A percentile compares a stretch with the other conserved stretches of the same genome.
phyloP scores from a whole-genome alignment of 2,113 vertebrate genomes.

The Onychorhynchus coronatus region DNA sequence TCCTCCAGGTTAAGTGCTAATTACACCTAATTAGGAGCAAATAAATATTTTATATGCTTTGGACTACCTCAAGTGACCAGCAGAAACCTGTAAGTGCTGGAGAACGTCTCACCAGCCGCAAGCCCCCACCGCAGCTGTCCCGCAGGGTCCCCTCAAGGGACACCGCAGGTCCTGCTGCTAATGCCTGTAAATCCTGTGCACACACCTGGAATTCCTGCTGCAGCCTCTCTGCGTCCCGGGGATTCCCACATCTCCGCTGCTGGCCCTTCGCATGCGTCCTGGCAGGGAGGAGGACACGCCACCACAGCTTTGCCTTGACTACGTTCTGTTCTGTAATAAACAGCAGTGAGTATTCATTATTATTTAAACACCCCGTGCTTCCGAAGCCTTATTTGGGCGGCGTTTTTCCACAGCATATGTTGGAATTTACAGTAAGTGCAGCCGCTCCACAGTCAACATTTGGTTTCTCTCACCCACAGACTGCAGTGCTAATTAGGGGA shows the following conservation, averaged over 20 bases:
- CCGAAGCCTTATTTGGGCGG: slow-evolving; percentile 66
- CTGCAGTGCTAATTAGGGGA: slow-evolving; percentile 68
- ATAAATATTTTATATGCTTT: slow-evolving; percentile 37
- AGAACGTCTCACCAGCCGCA: background rate
- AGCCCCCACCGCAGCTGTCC: background rate
- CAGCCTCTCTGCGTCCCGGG: background rate
- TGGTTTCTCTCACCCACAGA: slow-evolving; percentile 64
- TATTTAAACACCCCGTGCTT: slow-evolving; percentile 70
- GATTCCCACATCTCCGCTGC: accelerated
- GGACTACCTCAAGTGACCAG: background rate
- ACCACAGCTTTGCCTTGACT: background rate
- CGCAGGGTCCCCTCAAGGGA: background rate
- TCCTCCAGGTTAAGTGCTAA: slow-evolving; percentile 52
- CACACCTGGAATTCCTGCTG: background rate
- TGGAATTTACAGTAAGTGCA: slow-evolving; percentile 73
- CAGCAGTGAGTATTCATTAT: slow-evolving; percentile 64
- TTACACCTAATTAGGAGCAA: slow-evolving; percentile 60
- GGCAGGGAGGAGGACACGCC: background rate
- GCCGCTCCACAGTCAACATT: slow-evolving; percentile 67
- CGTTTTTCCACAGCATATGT: slow-evolving; percentile 66
- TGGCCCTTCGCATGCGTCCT: background rate
- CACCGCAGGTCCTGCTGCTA: too few relatives aligned
- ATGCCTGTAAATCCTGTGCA: background rate
- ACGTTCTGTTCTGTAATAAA: slow-evolving; percentile 29
- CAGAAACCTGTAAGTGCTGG: background rate